Evolutionary conservation across 2,113 vertebrate species (phyloP), one percentile per base, ranked within the genome.

Genomic region (Microtus ochrogaster): DNA sequence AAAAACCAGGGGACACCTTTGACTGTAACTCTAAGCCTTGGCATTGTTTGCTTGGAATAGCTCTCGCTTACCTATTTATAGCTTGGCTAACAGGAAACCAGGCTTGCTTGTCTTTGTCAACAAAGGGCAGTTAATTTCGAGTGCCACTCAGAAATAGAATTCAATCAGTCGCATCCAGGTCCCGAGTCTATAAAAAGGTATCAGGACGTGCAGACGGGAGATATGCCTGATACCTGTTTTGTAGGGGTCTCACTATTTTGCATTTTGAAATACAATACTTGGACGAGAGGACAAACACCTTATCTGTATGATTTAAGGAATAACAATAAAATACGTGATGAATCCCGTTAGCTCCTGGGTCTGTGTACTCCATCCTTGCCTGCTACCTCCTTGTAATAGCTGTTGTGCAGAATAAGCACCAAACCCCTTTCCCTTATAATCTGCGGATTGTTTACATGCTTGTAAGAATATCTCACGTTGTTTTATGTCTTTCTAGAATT

Each of bases 11-110:
- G 49, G 33, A 87, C 55, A 41, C 28, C n/a, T 68, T 65, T 92
- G 33, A 77, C 78, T 83, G 87, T 84, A 91, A 94, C 52, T n/a
- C 28, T 47, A 41, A 79, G 44, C 61, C 81, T 41, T 68, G 24
- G 70, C 79, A 82, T 92, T 96, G 41, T 89, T 94, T 68, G 72
- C 72, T 89, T 81, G 77, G 78, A 94, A 89, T 95, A 91, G 85
- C 16, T 30, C 91, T 79, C 36, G 19, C 77, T 81, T 44, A 36
- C 63, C 55, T 96, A 95, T 95, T 97, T 96, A 89, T 61, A 94
- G 24, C 36, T 82, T 72, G 77, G 16, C 24, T 36, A 90, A 84
- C 61, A 86, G 95, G 94, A 96, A 96, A 86, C 11, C 52, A 84
- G 61, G 44, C 10, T 81, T 30, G 28, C 13, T 90, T n/a, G 8